phyloP scores from a whole-genome alignment of 1,140 invertebrate genomes.

The Drosophila miranda region DNA sequence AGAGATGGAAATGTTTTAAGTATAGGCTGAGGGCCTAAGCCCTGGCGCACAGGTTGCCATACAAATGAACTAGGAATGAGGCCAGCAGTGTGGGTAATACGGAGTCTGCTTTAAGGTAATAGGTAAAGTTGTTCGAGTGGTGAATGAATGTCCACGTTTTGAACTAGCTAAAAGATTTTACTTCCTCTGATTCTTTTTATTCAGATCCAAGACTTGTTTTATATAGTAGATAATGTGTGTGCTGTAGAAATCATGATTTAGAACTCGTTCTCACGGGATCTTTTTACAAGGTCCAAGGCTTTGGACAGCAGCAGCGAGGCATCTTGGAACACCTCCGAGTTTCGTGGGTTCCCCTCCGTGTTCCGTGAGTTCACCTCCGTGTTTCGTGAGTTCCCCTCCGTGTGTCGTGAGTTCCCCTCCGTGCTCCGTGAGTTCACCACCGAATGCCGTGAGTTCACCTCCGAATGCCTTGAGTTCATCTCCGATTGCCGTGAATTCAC shows the following conservation, averaged over 20 bases:
- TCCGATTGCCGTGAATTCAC: not conserved
- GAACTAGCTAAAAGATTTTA: too few relatives aligned
- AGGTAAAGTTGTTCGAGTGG: too few relatives aligned
- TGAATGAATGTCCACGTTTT: too few relatives aligned
- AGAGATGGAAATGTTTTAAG: conserved; percentile 4
- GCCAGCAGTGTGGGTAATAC: not conserved
- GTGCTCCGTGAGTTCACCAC: not conserved
- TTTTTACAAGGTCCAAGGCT: not conserved
- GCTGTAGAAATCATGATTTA: not conserved
- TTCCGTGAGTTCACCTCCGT: not conserved
- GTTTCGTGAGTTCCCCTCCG: too few relatives aligned
- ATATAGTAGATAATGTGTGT: not conserved
- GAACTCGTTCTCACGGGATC: too few relatives aligned
- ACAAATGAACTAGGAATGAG: conserved; percentile 21
- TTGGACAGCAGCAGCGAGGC: not conserved
- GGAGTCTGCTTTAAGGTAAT: conserved; percentile 22
- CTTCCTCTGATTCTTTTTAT: too few relatives aligned
- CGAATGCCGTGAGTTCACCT: too few relatives aligned
- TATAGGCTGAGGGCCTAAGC: conserved; percentile 11
- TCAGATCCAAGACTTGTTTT: too few relatives aligned
- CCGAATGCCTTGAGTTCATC: too few relatives aligned
- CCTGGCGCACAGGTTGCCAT: conserved; percentile 12
- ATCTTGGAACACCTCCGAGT: not conserved
- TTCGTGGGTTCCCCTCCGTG: not conserved
- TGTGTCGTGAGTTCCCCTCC: not conserved